Conservation (phyloP, 2,113 vertebrate genomes). For the Sapayoa aenigma region DNA sequence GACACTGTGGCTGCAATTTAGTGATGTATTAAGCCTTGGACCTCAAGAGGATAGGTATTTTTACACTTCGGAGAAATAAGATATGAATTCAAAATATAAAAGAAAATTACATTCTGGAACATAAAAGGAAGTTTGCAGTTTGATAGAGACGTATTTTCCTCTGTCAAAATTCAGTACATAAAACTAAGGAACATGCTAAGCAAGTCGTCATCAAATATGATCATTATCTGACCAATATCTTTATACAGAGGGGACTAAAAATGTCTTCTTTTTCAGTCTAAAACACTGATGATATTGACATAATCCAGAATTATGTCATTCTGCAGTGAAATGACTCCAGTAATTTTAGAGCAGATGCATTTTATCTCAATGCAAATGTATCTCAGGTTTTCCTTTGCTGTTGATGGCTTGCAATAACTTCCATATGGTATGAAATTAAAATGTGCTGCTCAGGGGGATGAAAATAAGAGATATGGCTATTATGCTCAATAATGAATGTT, state of each 20-base stretch:
- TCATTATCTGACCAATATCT: conserved; percentile 8
- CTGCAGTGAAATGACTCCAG: not conserved
- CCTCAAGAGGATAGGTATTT: not conserved
- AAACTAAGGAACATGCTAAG: not conserved
- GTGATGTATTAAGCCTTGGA: not conserved
- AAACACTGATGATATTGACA: not conserved
- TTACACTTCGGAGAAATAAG: not conserved
- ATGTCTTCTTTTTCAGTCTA: not conserved
- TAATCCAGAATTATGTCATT: not conserved
- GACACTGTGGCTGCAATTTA: not conserved
- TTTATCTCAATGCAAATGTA: conserved; percentile 12
- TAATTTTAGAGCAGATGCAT: not conserved
- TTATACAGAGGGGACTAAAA: not conserved
- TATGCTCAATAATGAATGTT: conserved; percentile 43
- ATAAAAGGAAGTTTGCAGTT: not conserved
- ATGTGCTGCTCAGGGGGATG: conserved; percentile 32
- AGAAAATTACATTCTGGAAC: not conserved
- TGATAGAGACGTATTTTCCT: not conserved
- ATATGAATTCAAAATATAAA: not conserved
- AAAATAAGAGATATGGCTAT: conserved; percentile 33
- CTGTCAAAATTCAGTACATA: not conserved
- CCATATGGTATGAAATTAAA: conserved; percentile 48
- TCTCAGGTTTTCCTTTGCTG: conserved; percentile 6
- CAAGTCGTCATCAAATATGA: not conserved
- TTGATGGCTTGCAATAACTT: conserved; percentile 33